These are phyloP conservation scores for Leptatherina wallacei DNA, from an alignment of 2,797 vertebrate species.

Conservation along the genomic window DNA sequence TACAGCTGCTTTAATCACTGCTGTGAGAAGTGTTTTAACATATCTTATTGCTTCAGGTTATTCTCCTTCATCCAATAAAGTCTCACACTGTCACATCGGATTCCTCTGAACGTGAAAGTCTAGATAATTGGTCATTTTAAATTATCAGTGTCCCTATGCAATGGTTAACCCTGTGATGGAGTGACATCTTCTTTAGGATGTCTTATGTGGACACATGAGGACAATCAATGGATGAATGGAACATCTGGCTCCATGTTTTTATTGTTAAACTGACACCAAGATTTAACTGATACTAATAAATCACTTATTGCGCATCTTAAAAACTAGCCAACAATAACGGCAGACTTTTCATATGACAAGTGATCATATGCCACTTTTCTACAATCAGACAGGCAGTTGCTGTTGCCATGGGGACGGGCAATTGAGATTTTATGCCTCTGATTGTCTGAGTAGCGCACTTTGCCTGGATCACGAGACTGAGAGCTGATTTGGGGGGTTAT, in stretches of 20 bases:
- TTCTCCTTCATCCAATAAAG: not conserved
- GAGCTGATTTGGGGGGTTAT: slow-evolving; percentile 61
- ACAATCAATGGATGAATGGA: not conserved
- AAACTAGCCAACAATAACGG: not conserved
- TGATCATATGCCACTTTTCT: slow-evolving; percentile 64
- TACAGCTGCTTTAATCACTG: too few species aligned
- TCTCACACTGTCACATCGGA: not conserved
- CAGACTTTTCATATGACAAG: slow-evolving; percentile 51
- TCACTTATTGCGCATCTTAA: not conserved
- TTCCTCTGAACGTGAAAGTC: too few species aligned
- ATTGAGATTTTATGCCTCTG: slow-evolving; percentile 66
- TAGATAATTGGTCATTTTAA: too few species aligned
- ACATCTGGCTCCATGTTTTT: too few species aligned
- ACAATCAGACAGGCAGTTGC: slow-evolving; percentile 63
- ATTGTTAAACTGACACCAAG: too few species aligned
- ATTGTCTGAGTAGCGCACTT: slow-evolving; percentile 72
- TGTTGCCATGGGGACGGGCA: slow-evolving; percentile 75
- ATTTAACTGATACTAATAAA: too few species aligned
- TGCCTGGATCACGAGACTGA: slow-evolving; percentile 43
- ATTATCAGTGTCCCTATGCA: not conserved
- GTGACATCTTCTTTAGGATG: not conserved
- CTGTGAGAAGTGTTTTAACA: too few species aligned
- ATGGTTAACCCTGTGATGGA: not conserved
- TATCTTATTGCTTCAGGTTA: too few species aligned
- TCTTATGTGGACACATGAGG: not conserved